These are phyloP conservation scores for Leptura quadrifasciata DNA, from an alignment of 2,888 invertebrate genomes.

Conservation along the genomic window DNA sequence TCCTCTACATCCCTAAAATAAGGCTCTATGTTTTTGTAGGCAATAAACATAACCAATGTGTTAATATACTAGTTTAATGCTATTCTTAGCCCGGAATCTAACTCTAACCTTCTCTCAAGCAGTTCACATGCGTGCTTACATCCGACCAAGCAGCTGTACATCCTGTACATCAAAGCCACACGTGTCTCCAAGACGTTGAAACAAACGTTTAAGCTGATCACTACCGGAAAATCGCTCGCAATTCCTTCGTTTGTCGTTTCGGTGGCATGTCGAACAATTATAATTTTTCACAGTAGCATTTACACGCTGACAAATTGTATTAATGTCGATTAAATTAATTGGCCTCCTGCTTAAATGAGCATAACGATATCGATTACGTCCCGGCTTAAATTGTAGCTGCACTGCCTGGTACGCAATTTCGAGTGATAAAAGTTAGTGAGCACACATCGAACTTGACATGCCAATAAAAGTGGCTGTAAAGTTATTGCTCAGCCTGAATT, in stretches of 20 bases:
- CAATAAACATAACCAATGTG: too few species aligned
- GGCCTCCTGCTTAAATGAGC: constrained; percentile 47
- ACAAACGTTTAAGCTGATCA: not conserved
- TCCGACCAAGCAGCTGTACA: too few species aligned
- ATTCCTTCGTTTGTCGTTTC: not conserved
- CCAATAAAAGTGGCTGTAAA: constrained; percentile 48
- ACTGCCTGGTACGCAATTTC: constrained; percentile 82
- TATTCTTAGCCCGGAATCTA: too few species aligned
- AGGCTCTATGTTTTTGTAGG: too few species aligned
- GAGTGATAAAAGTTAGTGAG: constrained; percentile 49
- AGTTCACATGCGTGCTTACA: too few species aligned
- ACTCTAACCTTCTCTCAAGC: too few species aligned
- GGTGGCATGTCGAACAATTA: not conserved
- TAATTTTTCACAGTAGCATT: constrained; percentile 15
- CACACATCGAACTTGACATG: constrained; percentile 50
- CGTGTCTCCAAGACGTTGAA: not conserved
- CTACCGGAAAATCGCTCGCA: not conserved
- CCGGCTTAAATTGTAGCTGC: constrained; percentile 40
- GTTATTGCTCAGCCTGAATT: constrained; percentile 42
- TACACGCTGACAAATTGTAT: constrained; percentile 24
- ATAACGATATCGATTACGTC: constrained; percentile 56
- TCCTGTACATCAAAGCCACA: not conserved
- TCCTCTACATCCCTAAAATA: too few species aligned
- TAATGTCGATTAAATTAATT: constrained; percentile 45
- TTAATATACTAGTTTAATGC: too few species aligned